Evolutionary conservation across 2,113 vertebrate genomes (phyloP).

Genomic region (Danionella cerebrum): DNA sequence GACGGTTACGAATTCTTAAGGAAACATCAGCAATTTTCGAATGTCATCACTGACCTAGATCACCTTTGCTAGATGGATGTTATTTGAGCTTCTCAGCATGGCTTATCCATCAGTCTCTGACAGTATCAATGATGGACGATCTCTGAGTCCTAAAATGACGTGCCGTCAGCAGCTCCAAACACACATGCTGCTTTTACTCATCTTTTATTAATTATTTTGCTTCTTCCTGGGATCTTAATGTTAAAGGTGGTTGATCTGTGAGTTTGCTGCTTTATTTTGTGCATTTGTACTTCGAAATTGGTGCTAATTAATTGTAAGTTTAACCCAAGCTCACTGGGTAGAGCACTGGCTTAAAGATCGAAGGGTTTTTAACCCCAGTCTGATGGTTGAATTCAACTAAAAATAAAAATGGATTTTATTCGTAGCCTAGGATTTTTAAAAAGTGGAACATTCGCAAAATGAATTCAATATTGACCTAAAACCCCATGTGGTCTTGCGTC

Average conservation of each 20-base stretch:
- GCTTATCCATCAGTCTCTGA: slow-evolving; percentile 14
- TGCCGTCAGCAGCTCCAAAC: background rate
- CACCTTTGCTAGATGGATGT: slow-evolving; percentile 3
- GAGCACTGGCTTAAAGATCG: too few species aligned
- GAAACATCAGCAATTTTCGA: background rate
- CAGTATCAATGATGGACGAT: background rate
- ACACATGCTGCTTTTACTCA: background rate
- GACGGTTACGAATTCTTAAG: background rate
- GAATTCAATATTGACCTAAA: background rate
- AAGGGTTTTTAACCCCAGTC: too few species aligned
- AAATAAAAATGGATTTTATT: too few species aligned
- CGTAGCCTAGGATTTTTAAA: too few species aligned
- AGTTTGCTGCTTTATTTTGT: background rate
- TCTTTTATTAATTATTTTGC: background rate
- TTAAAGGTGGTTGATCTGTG: background rate
- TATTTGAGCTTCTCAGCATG: slow-evolving; percentile 11
- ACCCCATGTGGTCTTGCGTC: background rate
- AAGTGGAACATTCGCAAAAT: too few species aligned
- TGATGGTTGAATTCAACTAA: background rate
- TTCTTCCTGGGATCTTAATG: background rate
- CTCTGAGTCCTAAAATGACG: slow-evolving; percentile 6
- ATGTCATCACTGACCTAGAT: slow-evolving; percentile 13
- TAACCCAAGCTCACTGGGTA: too few species aligned
- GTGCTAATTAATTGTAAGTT: too few species aligned
- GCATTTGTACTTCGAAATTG: too few species aligned